These are phyloP conservation scores for Rhinolophus sinicus DNA, from an alignment of 2,113 vertebrate genomes.

Conservation along the genomic window DNA sequence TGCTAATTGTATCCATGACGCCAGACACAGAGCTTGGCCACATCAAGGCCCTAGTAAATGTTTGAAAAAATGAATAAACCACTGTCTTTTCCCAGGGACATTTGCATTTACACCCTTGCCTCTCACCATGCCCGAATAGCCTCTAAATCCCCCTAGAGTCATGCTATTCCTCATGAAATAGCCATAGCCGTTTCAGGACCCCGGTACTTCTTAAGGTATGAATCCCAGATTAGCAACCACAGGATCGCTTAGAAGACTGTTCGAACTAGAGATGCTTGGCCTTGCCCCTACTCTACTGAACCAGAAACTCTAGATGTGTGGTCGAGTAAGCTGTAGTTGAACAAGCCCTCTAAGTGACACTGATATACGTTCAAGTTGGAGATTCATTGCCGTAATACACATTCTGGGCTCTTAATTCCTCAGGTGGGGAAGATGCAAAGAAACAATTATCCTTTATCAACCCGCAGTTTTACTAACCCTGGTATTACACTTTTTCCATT, in stretches of 20 bases:
- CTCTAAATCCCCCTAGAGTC: background rate
- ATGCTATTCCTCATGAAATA: background rate
- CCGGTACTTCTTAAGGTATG: background rate
- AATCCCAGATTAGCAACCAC: background rate
- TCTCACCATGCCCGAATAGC: background rate
- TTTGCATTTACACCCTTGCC: background rate
- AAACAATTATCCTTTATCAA: background rate
- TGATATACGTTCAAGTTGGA: accelerated
- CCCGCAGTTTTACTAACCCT: background rate
- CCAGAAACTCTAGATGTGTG: background rate
- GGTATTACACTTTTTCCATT: background rate
- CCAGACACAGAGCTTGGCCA: background rate
- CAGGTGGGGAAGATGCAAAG: background rate
- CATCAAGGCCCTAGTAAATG: background rate
- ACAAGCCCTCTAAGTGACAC: background rate
- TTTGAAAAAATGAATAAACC: background rate
- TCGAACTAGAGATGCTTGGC: background rate
- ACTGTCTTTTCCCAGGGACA: background rate
- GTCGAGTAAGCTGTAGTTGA: background rate
- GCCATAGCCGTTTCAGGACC: background rate
- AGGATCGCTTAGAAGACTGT: background rate
- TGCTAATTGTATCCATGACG: background rate
- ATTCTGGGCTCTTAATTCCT: background rate
- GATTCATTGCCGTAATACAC: background rate
- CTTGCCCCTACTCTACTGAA: background rate